Conservation (phyloP, 1,140 invertebrate genomes). For the Spodoptera litura region DNA sequence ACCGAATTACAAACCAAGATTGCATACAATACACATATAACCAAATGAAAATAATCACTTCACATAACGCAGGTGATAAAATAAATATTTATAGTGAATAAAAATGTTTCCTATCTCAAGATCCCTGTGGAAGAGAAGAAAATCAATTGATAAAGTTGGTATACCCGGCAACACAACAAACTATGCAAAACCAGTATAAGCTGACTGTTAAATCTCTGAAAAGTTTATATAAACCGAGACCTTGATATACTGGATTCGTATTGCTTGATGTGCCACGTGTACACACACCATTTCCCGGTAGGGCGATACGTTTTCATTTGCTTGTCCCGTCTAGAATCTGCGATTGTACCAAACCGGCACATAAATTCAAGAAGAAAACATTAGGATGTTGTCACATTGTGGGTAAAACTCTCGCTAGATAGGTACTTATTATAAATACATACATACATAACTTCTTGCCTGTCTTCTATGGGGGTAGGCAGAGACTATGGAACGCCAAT, state of each 20-base stretch:
- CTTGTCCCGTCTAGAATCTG: conserved; percentile 54
- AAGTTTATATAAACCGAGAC: not conserved
- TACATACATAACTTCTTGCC: too few species aligned
- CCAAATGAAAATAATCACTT: conserved; percentile 6
- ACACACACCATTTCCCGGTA: conserved; percentile 51
- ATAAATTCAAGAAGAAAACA: conserved; percentile 46
- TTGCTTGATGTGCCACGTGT: too few species aligned
- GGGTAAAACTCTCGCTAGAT: not conserved
- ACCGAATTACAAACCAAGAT: not conserved
- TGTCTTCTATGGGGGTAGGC: too few species aligned
- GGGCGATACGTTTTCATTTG: conserved; percentile 65
- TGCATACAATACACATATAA: not conserved
- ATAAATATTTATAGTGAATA: conserved; percentile 50
- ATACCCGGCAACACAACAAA: conserved; percentile 18
- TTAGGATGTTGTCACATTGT: conserved; percentile 20
- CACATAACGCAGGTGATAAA: conserved; percentile 28
- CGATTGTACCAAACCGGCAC: conserved; percentile 44
- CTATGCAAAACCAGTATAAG: too few species aligned
- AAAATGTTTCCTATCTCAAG: conserved; percentile 43
- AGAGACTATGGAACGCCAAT: too few species aligned
- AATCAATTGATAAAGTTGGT: conserved; percentile 62
- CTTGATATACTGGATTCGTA: too few species aligned
- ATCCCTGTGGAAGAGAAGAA: conserved; percentile 53
- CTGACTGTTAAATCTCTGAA: not conserved
- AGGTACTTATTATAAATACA: too few species aligned